These are phyloP conservation scores for Drosophila aff. DNA, from an alignment of 1,140 invertebrate species.

Conservation along the genomic window DNA sequence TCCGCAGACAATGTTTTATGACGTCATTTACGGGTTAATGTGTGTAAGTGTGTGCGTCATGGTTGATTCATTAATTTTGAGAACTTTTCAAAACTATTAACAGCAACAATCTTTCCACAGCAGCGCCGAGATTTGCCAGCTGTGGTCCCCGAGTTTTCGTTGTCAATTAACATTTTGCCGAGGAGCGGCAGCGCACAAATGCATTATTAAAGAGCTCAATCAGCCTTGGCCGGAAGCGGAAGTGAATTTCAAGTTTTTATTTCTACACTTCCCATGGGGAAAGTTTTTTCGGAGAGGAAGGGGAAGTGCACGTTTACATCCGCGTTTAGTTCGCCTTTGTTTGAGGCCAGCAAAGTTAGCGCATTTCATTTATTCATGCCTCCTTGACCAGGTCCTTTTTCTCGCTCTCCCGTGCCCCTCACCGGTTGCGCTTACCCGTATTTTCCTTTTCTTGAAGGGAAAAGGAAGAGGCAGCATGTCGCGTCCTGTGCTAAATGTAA, in stretches of 20 bases:
- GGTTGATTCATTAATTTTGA: slow-evolving; percentile 79
- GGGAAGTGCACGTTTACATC: slow-evolving; percentile 67
- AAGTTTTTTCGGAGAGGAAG: slow-evolving; percentile 13
- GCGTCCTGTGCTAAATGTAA: slow-evolving; percentile 77
- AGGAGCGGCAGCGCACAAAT: slow-evolving; percentile 5
- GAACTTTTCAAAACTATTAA: slow-evolving; percentile 74
- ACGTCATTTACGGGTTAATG: slow-evolving; percentile 69
- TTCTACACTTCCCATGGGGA: slow-evolving; percentile 18
- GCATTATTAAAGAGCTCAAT: slow-evolving; percentile 78
- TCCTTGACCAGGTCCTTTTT: slow-evolving; percentile 55
- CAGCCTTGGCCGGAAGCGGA: slow-evolving; percentile 66
- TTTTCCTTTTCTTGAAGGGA: slow-evolving; percentile 27
- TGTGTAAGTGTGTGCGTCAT: slow-evolving; percentile 53
- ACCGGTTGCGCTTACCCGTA: slow-evolving; percentile 27
- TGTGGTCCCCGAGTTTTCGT: slow-evolving; percentile 13
- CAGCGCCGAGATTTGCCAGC: slow-evolving; percentile 41
- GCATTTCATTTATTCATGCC: slow-evolving; percentile 82
- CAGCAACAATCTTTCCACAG: slow-evolving; percentile 56
- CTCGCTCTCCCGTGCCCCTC: slow-evolving; percentile 7
- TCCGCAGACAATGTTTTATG: slow-evolving; percentile 51
- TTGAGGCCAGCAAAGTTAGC: slow-evolving; percentile 69
- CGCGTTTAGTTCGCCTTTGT: slow-evolving; percentile 73
- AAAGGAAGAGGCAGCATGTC: slow-evolving; percentile 51
- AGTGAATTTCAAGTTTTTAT: slow-evolving; percentile 51
- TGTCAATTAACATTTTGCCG: slow-evolving; percentile 62